Evolutionary conservation across 1,140 invertebrate genomes (phyloP), one percentile per base, ranked within the genome.

Genomic region (Linepithema humile): DNA sequence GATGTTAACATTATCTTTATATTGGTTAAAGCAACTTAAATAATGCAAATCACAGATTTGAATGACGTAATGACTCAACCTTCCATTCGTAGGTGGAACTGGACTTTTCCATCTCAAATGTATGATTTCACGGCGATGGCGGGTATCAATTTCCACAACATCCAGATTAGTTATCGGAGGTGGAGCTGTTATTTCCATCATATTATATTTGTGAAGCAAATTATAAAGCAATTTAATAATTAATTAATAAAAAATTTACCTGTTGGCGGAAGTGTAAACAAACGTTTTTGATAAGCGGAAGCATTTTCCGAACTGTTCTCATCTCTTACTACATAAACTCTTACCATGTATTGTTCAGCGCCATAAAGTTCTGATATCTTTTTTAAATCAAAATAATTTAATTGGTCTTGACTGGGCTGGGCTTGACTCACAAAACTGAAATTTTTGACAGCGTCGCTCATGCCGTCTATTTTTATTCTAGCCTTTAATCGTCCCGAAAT

Each of bases 101-200:
- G 86, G 89, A 38, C 77, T 35, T 45, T 82, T 65, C 90, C 90
- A 91, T 50, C 88, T 85, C 4, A 91, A 48, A n/a, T n/a, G n/a
- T 77, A n/a, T 45, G 83, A 62, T 0, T 57, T 48, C 4, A 9
- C 15, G 6, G n/a, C 0, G 0, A n/a, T 32, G n/a, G n/a, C 26
- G 17, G 17, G 0, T 10, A 57, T 89, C 67, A 40, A 70, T 38
- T 20, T 91, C 90, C 1, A 83, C 82, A 1, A 88, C 62, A 1
- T 88, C 83, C 0, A 90, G 55, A 50, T 85, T 48, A 0, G 45
- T 78, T 40, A 91, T 82, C 1, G 17, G 6, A 0, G 90, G 88
- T 1, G 90, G 90, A 6, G 83, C 90, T 91, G 15, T 57, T 15
- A 3, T 15, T 53, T 29, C 0, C 2, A 59, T 40, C 29, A 40